These are phyloP conservation scores for Endotricha flammealis DNA, from an alignment of 2,888 invertebrate species.

Conservation along the genomic window DNA sequence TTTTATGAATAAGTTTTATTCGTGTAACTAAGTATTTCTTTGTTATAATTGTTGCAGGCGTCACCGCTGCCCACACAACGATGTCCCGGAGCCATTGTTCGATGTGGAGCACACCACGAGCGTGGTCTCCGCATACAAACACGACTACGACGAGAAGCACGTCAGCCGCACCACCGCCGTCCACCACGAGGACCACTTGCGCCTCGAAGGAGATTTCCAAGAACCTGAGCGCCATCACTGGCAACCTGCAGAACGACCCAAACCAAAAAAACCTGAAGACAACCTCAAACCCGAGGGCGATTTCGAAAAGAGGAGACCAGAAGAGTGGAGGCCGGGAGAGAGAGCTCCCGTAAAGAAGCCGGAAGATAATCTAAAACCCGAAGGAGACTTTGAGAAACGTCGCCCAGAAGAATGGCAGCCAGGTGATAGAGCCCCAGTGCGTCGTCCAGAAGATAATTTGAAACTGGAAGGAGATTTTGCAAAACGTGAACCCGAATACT, in stretches of 20 bases:
- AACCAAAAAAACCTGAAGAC: slow-evolving; percentile 71
- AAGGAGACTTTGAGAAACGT: slow-evolving; percentile 55
- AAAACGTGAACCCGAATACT: slow-evolving; percentile 30
- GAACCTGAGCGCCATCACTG: slow-evolving; percentile 66
- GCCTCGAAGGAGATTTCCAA: slow-evolving; percentile 84
- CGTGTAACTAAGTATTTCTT: too few relatives aligned
- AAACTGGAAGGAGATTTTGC: slow-evolving; percentile 69
- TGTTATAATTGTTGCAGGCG: slow-evolving; percentile 78
- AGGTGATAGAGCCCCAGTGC: slow-evolving; percentile 52
- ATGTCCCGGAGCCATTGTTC: slow-evolving; percentile 79
- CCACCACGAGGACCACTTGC: slow-evolving; percentile 84
- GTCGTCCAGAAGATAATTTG: slow-evolving; percentile 48
- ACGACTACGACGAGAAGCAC: slow-evolving; percentile 82
- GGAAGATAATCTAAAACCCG: slow-evolving; percentile 75
- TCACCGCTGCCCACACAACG: slow-evolving; percentile 89
- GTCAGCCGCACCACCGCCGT: slow-evolving; percentile 78
- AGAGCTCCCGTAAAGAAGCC: slow-evolving; percentile 51
- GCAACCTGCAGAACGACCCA: slow-evolving; percentile 78
- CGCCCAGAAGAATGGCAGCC: slow-evolving; percentile 35
- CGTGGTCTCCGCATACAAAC: slow-evolving; percentile 80
- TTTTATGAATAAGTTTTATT: too few relatives aligned
- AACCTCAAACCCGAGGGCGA: slow-evolving; percentile 72
- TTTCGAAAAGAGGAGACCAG: slow-evolving; percentile 44
- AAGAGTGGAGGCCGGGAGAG: slow-evolving; percentile 47
- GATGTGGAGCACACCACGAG: slow-evolving; percentile 75